Percentiles rank a stretch among this genome's conserved stretches.
Conservation (phyloP, 1,140 invertebrate species). For the Zaprionus africanus region DNA sequence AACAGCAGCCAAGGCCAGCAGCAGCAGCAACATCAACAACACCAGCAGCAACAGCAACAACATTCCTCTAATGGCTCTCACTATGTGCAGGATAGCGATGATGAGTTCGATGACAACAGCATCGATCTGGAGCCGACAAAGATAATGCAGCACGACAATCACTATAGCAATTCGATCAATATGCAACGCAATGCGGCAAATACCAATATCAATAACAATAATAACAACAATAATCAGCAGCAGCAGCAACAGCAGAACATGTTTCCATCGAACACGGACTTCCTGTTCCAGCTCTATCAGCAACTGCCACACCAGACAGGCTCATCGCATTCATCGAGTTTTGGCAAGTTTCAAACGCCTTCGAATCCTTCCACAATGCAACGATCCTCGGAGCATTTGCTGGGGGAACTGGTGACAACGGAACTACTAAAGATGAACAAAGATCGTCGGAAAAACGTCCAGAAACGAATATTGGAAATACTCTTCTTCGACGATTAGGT, state of each 20-base stretch:
- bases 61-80: constrained; percentile 58
- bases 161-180: constrained; percentile 52
- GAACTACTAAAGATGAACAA: constrained; percentile 83
- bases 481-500: constrained; percentile 81
- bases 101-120: constrained; percentile 79
- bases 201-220: constrained; percentile 38
- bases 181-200: constrained; percentile 52
- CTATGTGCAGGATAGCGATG: constrained; percentile 71
- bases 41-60: constrained; percentile 45
- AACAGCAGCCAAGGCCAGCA: constrained; percentile 50
- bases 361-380: constrained; percentile 60
- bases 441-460: constrained; percentile 78
- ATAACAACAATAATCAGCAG: constrained; percentile 41
- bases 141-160: constrained; percentile 64
- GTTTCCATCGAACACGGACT: constrained; percentile 79
- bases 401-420: constrained; percentile 81
- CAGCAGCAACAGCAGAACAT: constrained; percentile 68
- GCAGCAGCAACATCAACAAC: constrained; percentile 38
- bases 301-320: constrained; percentile 71
- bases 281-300: constrained; percentile 82
- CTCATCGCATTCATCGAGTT: constrained; percentile 60
- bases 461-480: constrained; percentile 82
- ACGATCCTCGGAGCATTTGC: constrained; percentile 77
- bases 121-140: constrained; percentile 60
- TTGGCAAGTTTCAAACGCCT: constrained; percentile 73